Conservation (phyloP, 2,797 vertebrate species). For the Naso thynnoides region DNA sequence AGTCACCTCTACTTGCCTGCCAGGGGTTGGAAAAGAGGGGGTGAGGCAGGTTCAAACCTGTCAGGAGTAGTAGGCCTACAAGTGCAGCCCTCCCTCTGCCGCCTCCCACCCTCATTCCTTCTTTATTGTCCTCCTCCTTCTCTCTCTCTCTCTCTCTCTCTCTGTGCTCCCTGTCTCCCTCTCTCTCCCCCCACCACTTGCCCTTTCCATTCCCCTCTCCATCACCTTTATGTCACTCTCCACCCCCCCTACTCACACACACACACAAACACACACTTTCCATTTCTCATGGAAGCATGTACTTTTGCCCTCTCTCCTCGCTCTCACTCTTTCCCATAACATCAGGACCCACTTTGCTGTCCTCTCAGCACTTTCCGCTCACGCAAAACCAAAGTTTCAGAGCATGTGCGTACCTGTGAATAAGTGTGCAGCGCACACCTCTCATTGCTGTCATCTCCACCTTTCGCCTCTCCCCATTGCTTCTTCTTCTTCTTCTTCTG, state of each 20-base stretch:
- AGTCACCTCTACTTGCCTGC: slow-evolving; percentile 71
- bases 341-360: slow-evolving; percentile 58
- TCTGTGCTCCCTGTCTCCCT: slow-evolving; percentile 40
- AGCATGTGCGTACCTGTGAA: slow-evolving; percentile 21
- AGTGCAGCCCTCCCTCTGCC: slow-evolving; percentile 57
- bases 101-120: slow-evolving; percentile 70
- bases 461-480: neutral
- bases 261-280: slow-evolving; percentile 55
- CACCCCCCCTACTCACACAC: neutral
- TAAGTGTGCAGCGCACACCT: neutral
- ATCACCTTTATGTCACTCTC: slow-evolving; percentile 56
- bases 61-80: slow-evolving; percentile 57
- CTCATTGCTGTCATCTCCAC: neutral
- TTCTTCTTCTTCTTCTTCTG: neutral
- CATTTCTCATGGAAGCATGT: slow-evolving; percentile 73
- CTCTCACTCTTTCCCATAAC: slow-evolving; percentile 70
- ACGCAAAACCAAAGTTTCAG: slow-evolving; percentile 19
- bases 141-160: slow-evolving; percentile 18
- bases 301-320: slow-evolving; percentile 52
- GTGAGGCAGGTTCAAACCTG: slow-evolving; percentile 82
- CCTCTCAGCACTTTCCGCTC: slow-evolving; percentile 27
- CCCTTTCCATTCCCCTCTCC: slow-evolving; percentile 68
- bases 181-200: slow-evolving; percentile 53
- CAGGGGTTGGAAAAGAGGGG: slow-evolving; percentile 77
- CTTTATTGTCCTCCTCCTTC: slow-evolving; percentile 52